Percentiles rank a stretch among this genome's conserved stretches.
phyloP scores from a whole-genome alignment of 1,140 invertebrate genomes.

The Propsilocerus akamusi region DNA sequence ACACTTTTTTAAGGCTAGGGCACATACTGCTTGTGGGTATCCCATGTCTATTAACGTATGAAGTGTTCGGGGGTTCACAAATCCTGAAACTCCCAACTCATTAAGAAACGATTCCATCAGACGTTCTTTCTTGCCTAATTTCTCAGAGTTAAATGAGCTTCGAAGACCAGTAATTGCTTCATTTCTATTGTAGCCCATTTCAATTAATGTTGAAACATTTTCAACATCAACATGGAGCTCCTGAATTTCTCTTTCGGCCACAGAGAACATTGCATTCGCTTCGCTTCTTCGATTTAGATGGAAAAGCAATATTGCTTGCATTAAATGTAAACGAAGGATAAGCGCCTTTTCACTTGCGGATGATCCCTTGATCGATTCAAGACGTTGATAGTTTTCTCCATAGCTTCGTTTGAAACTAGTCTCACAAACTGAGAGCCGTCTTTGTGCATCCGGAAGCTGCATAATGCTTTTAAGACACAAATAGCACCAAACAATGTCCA shows the following conservation, averaged over 20 bases:
- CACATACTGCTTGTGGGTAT: conserved; percentile 31
- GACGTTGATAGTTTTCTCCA: conserved; percentile 44
- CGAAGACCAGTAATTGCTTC: conserved; percentile 46
- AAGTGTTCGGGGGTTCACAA: conserved; percentile 24
- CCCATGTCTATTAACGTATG: conserved; percentile 46
- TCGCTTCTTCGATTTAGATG: conserved; percentile 45
- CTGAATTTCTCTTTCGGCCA: conserved; percentile 37
- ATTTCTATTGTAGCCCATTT: conserved; percentile 36
- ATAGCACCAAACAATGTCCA: conserved; percentile 76
- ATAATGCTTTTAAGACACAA: conserved; percentile 44
- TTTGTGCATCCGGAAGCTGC: conserved; percentile 49
- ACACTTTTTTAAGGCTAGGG: conserved; percentile 34
- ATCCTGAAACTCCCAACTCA: conserved; percentile 10
- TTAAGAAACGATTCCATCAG: conserved; percentile 23
- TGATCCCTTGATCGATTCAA: conserved; percentile 44
- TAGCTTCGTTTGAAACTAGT: conserved; percentile 45
- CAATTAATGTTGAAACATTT: conserved; percentile 30
- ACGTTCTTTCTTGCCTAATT: conserved; percentile 29
- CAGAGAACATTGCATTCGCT: conserved; percentile 33
- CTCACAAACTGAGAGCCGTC: conserved; percentile 42
- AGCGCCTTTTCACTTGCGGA: conserved; percentile 36
- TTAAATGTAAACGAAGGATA: conserved; percentile 51
- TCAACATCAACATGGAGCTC: conserved; percentile 39
- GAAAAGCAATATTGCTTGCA: conserved; percentile 58
- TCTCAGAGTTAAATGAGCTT: conserved; percentile 28